Evolutionary conservation across 2,113 vertebrate species (phyloP).

Genomic region (Corapipo altera): DNA sequence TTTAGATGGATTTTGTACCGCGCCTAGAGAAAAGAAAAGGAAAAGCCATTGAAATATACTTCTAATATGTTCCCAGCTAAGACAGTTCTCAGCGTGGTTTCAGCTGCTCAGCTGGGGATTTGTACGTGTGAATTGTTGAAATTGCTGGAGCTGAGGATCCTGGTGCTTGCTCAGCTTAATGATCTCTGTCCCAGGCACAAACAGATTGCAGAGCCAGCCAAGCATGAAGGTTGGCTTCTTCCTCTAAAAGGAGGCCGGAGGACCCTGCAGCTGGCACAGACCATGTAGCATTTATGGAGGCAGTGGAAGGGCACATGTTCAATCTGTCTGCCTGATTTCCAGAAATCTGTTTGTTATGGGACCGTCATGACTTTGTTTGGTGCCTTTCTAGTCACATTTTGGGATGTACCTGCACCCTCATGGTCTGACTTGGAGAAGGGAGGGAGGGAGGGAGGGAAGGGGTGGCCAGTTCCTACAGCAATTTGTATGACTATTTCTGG

Average conservation of each 20-base stretch:
- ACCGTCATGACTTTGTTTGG: background rate
- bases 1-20: background rate
- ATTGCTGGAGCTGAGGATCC: background rate
- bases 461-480: background rate
- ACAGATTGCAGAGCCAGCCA: background rate
- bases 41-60: background rate
- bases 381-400: background rate
- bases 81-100: background rate
- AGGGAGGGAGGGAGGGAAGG: background rate
- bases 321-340: background rate
- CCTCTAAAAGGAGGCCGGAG: background rate
- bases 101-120: background rate
- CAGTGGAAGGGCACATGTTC: background rate
- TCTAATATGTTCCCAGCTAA: background rate
- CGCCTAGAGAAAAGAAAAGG: background rate
- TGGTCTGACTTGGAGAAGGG: background rate
- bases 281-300: background rate
- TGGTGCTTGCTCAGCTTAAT: background rate
- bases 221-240: background rate
- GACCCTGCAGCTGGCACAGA: background rate
- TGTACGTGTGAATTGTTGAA: background rate
- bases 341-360: background rate
- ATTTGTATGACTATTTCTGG: background rate
- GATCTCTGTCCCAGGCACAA: background rate
- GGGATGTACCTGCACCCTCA: background rate